Percentiles rank a stretch among this genome's conserved stretches.
Conservation (phyloP, 2,888 invertebrate species). For the Megaustenia siamemsis region DNA sequence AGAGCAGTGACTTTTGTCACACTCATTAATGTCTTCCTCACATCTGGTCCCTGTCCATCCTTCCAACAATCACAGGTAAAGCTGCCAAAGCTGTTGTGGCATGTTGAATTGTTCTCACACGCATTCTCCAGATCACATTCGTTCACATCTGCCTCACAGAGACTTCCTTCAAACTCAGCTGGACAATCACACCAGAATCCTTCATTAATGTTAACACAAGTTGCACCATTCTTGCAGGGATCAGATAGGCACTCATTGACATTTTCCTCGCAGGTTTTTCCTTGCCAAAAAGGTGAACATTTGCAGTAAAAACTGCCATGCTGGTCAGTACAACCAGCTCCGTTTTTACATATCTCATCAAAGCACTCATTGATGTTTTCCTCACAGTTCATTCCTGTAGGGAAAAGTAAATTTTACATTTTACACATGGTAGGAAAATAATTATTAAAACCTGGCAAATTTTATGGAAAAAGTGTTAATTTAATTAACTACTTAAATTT, state of each 20-base stretch:
- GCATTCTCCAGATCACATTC: constrained; percentile 38
- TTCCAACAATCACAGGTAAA: too few relatives aligned
- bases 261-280: constrained; percentile 49
- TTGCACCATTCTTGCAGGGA: constrained; percentile 46
- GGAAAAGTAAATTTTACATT: too few relatives aligned
- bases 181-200: constrained; percentile 51
- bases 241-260: constrained; percentile 48
- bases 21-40: background rate
- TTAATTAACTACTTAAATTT: too few relatives aligned
- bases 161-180: constrained; percentile 37
- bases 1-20: too few relatives aligned
- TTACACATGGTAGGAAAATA: too few relatives aligned
- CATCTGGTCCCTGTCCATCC: background rate
- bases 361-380: constrained; percentile 51
- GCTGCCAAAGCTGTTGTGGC: too few relatives aligned
- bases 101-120: constrained; percentile 31
- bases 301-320: constrained; percentile 47
- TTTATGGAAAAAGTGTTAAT: too few relatives aligned
- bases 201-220: constrained; percentile 36
- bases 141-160: constrained; percentile 47
- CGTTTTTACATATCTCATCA: constrained; percentile 48
- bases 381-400: constrained; percentile 38
- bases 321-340: constrained; percentile 42
- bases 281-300: constrained; percentile 47
- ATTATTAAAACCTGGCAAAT: too few relatives aligned